Percentiles rank a stretch among this genome's conserved stretches.
Conservation (phyloP, 2,113 vertebrate species). For the Gobiocypris rarus region DNA sequence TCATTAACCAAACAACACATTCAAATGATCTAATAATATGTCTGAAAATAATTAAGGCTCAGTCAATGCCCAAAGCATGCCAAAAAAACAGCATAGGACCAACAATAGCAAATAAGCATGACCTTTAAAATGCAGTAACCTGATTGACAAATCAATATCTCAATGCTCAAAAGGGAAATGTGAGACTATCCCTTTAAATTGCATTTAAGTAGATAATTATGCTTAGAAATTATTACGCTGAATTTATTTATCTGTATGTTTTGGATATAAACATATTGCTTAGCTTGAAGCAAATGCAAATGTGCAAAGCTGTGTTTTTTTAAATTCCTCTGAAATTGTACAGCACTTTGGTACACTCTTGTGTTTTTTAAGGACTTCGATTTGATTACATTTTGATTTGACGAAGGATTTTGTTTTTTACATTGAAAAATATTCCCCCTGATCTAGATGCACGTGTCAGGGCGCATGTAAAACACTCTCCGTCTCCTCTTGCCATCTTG, state of each 20-base stretch:
- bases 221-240: neutral
- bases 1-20: neutral
- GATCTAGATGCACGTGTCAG: slow-evolving; percentile 9
- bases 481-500: neutral
- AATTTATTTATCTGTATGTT: neutral
- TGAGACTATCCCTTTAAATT: neutral
- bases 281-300: neutral
- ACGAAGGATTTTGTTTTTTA: neutral
- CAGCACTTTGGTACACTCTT: too few species aligned
- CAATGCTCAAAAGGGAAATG: neutral
- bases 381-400: too few species aligned
- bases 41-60: neutral
- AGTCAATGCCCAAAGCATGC: neutral
- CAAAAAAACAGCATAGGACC: neutral
- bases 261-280: too few species aligned
- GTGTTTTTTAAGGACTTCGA: too few species aligned
- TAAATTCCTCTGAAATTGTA: too few species aligned
- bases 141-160: slow-evolving; percentile 1
- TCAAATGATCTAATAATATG: neutral
- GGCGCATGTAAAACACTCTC: neutral
- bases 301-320: neutral
- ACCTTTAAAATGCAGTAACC: neutral
- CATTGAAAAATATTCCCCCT: neutral
- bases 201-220: neutral
- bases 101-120: neutral